Evolutionary conservation across 2,888 invertebrate genomes (phyloP).

Genomic region (Scaptomyza parva): DNA sequence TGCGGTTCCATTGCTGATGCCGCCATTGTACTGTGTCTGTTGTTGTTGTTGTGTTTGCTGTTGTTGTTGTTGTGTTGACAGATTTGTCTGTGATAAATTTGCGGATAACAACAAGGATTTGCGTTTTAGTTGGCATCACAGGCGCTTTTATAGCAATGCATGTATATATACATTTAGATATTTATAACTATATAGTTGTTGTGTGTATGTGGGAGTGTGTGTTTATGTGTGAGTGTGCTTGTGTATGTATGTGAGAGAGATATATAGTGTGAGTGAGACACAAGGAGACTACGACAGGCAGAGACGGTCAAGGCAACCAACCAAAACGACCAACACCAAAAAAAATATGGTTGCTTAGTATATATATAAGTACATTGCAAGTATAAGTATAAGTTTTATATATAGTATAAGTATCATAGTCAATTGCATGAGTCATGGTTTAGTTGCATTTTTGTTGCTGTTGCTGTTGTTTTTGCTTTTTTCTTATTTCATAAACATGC

Average conservation of each 20-base stretch:
- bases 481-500: conserved; percentile 57
- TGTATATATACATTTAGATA: conserved; percentile 3
- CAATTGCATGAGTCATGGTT: conserved; percentile 54
- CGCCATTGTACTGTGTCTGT: conserved; percentile 70
- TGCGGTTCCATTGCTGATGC: conserved; percentile 55
- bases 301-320: conserved; percentile 55
- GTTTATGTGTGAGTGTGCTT: conserved; percentile 13
- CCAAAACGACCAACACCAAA: conserved; percentile 74
- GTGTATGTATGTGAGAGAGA: conserved; percentile 8
- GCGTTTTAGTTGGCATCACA: conserved; percentile 71
- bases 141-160: conserved; percentile 49
- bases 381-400: conserved; percentile 23
- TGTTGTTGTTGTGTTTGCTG: conserved; percentile 47
- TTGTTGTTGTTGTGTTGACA: conserved; percentile 78
- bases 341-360: conserved; percentile 38
- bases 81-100: conserved; percentile 82
- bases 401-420: conserved; percentile 29
- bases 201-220: conserved; percentile 3
- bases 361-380: conserved; percentile 30
- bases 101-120: conserved; percentile 81
- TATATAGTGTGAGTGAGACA: conserved; percentile 22
- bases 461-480: conserved; percentile 9
- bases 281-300: conserved; percentile 59
- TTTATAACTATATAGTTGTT: too few species aligned
- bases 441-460: conserved; percentile 51